Conservation (phyloP, 2,113 vertebrate genomes). For the Xyliphius kryptos region DNA sequence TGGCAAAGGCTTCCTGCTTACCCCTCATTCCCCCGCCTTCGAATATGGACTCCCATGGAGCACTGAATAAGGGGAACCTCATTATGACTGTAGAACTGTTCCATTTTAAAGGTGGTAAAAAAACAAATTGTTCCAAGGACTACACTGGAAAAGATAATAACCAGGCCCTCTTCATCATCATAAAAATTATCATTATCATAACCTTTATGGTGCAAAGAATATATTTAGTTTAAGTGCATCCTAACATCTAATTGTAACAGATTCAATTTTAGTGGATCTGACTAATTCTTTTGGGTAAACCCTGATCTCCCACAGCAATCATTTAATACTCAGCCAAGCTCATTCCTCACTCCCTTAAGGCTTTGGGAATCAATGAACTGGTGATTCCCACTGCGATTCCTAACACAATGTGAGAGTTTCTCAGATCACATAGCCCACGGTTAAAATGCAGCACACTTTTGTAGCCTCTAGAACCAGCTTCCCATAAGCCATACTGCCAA, state of each 20-base stretch:
- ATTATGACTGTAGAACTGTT: no score
- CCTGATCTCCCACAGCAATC: slow-evolving; percentile 22
- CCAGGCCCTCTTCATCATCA: slow-evolving; percentile 1
- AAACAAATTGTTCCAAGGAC: slow-evolving; percentile 12
- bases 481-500: slow-evolving; percentile 22
- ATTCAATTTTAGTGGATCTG: not conserved
- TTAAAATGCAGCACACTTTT: slow-evolving; percentile 11
- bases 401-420: slow-evolving; percentile 5
- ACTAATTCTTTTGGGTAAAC: slow-evolving; percentile 21
- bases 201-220: not conserved
- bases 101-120: slow-evolving; percentile 10
- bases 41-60: not conserved
- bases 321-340: slow-evolving; percentile 35
- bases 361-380: slow-evolving; percentile 37
- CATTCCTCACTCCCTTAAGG: slow-evolving; percentile 10
- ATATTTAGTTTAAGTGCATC: slow-evolving; percentile 14
- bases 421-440: slow-evolving; percentile 3
- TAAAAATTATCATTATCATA: slow-evolving; percentile 10
- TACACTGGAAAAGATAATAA: slow-evolving; percentile 3
- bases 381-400: slow-evolving; percentile 22
- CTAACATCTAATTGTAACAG: slow-evolving; percentile 8
- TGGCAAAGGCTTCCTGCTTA: slow-evolving; percentile 5
- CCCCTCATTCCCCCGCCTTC: not conserved
- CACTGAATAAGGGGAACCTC: not conserved
- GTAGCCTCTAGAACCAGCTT: slow-evolving; percentile 19